These are phyloP conservation scores for Anthopleura sola DNA, from an alignment of 64 coral and sea anemone genomes.

Conservation along the genomic window DNA sequence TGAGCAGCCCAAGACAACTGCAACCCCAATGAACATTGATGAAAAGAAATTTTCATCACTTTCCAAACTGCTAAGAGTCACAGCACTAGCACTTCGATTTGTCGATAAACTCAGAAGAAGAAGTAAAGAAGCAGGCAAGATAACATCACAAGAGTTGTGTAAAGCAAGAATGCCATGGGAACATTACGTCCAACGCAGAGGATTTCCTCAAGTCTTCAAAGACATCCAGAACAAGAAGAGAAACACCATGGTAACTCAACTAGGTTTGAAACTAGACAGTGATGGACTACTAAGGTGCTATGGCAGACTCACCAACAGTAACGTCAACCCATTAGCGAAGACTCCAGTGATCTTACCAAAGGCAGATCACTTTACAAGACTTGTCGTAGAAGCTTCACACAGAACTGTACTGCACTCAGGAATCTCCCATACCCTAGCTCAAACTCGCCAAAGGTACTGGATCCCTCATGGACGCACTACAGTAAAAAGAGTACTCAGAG, in stretches of 20 bases:
- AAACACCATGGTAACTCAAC: conserved; percentile 13
- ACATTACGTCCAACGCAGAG: not conserved
- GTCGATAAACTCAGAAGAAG: not conserved
- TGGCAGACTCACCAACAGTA: conserved; percentile 30
- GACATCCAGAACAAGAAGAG: not conserved
- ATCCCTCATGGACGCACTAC: conserved; percentile 42
- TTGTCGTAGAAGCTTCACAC: conserved; percentile 27
- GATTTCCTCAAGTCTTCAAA: not conserved
- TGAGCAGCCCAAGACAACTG: not conserved
- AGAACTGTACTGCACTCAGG: conserved; percentile 33
- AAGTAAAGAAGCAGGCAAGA: not conserved
- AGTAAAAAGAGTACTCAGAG: conserved; percentile 25
- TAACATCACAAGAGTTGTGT: not conserved
- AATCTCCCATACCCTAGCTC: conserved; percentile 30
- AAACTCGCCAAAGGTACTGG: conserved; percentile 42
- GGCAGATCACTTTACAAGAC: conserved; percentile 23
- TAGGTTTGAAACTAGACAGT: conserved; percentile 44
- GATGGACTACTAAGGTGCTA: conserved; percentile 32
- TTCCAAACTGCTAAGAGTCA: conserved; percentile 19
- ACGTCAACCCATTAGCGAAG: not conserved
- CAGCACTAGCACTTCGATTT: conserved; percentile 17
- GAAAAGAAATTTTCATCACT: conserved; percentile 20
- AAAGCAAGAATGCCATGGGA: not conserved
- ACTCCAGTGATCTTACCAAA: conserved; percentile 38
- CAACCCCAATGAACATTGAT: conserved; percentile 5